Evolutionary conservation across 2,113 vertebrate species (phyloP).

Genomic region (Grus americana): DNA sequence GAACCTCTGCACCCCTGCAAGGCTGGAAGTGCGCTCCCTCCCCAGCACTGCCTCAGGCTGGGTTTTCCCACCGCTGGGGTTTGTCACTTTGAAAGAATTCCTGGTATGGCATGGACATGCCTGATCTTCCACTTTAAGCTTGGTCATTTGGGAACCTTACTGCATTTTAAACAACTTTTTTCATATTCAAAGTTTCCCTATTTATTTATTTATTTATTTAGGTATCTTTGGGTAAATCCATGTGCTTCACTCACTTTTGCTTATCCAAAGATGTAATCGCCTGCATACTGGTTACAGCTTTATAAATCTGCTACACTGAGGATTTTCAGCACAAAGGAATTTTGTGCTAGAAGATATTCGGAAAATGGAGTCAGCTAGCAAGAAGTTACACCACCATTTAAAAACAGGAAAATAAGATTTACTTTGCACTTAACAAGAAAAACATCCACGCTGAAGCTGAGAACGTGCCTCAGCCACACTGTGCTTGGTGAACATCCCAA

Average conservation of each 20-base stretch:
- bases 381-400: background rate
- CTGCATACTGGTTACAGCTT: slow-evolving; percentile 32
- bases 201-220: background rate
- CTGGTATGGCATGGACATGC: too few species aligned
- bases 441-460: background rate
- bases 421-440: background rate
- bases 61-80: too few species aligned
- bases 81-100: too few species aligned
- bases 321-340: slow-evolving; percentile 16
- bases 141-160: background rate
- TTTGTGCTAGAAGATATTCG: background rate
- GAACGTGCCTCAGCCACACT: background rate
- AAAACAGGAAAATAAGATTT: background rate
- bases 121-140: too few species aligned
- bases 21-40: too few species aligned
- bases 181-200: background rate
- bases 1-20: too few species aligned
- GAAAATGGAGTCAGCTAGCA: slow-evolving; percentile 9
- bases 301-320: slow-evolving; percentile 1
- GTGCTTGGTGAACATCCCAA: background rate
- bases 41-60: too few species aligned
- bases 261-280: slow-evolving; percentile 25
- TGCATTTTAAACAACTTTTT: background rate
- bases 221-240: background rate
- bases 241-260: background rate